phyloP scores from a whole-genome alignment of 1,140 invertebrate genomes.

The Yoshiicerus persimilis region DNA sequence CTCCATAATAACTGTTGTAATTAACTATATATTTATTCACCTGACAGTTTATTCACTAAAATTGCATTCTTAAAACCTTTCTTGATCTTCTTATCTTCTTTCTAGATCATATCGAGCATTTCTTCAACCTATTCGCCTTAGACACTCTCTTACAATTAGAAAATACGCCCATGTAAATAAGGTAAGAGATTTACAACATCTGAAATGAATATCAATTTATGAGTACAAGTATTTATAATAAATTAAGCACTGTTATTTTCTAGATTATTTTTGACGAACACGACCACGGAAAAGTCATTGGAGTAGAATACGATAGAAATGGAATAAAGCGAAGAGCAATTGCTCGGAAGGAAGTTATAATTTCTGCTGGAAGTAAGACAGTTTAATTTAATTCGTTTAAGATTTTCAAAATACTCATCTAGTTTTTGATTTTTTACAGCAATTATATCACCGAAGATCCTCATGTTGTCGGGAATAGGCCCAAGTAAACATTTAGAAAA shows the following conservation, averaged over 20 bases:
- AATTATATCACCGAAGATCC: background rate
- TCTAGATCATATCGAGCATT: background rate
- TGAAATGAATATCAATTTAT: too few relatives aligned
- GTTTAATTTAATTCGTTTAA: too few relatives aligned
- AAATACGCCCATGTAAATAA: slow-evolving; percentile 20
- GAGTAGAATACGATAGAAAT: slow-evolving; percentile 28
- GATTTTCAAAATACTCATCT: too few relatives aligned
- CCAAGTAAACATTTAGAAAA: background rate
- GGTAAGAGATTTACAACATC: background rate
- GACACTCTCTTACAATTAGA: background rate
- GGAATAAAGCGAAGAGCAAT: background rate
- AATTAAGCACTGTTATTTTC: too few relatives aligned
- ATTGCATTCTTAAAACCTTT: too few relatives aligned
- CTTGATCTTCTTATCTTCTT: too few relatives aligned
- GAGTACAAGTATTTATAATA: too few relatives aligned
- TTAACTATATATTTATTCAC: too few relatives aligned
- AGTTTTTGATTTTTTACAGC: background rate
- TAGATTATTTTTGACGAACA: background rate
- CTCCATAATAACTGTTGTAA: too few relatives aligned
- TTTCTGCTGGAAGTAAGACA: background rate
- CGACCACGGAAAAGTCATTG: background rate
- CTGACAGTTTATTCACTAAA: too few relatives aligned
- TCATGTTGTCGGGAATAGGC: slow-evolving; percentile 34
- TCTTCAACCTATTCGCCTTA: background rate
- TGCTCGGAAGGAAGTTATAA: slow-evolving; percentile 4